phyloP scores from a whole-genome alignment of 2,888 invertebrate species.

The Agriopis leucophaearia region DNA sequence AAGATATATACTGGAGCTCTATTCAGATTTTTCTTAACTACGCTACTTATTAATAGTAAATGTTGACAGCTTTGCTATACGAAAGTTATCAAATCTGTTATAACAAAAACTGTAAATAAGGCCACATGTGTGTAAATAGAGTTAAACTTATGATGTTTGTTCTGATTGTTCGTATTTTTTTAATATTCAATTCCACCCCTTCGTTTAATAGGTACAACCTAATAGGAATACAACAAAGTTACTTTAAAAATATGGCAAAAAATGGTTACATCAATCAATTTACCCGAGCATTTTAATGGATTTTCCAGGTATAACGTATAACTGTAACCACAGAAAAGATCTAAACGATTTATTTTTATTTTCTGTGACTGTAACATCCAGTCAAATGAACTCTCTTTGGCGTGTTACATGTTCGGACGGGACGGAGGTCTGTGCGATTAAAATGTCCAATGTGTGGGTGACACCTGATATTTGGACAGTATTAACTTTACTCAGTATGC shows the following conservation, averaged over 20 bases:
- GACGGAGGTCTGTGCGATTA: neutral
- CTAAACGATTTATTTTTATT: too few relatives aligned
- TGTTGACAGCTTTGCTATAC: too few relatives aligned
- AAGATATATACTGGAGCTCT: too few relatives aligned
- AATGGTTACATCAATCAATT: slow-evolving; percentile 8
- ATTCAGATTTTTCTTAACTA: too few relatives aligned
- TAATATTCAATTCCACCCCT: neutral
- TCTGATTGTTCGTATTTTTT: too few relatives aligned
- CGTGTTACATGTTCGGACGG: neutral
- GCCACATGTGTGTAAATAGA: too few relatives aligned
- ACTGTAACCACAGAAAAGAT: too few relatives aligned
- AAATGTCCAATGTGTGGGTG: neutral
- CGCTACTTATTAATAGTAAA: too few relatives aligned
- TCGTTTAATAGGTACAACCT: neutral
- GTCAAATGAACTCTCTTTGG: slow-evolving; percentile 3
- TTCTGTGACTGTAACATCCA: slow-evolving; percentile 9
- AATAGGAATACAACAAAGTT: neutral
- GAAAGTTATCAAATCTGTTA: too few relatives aligned
- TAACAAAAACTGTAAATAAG: too few relatives aligned
- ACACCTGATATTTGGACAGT: slow-evolving; percentile 1
- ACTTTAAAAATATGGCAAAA: neutral
- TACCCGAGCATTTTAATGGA: slow-evolving; percentile 14
- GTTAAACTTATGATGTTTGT: too few relatives aligned
- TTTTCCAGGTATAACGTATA: slow-evolving; percentile 6
- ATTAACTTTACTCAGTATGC: neutral